Conservation (phyloP, 2,113 vertebrate genomes). For the Tinamus guttatus region DNA sequence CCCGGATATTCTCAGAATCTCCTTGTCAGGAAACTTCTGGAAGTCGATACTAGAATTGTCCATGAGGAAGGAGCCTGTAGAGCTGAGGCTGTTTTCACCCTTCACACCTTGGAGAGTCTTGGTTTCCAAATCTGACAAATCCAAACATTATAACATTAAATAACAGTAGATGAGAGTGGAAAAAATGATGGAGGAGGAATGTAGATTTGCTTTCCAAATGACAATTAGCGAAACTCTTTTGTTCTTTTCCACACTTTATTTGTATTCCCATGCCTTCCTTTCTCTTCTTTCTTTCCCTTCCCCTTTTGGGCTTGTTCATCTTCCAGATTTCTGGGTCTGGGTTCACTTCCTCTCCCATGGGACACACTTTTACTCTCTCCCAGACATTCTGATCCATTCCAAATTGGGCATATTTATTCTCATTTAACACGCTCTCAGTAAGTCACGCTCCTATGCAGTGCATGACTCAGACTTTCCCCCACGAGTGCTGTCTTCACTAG, state of each 20-base stretch:
- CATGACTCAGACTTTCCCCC: not conserved
- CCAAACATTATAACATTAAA: not conserved
- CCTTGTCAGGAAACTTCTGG: slow-evolving; percentile 93
- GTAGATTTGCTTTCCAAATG: not conserved
- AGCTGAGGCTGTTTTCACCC: slow-evolving; percentile 84
- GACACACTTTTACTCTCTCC: not conserved
- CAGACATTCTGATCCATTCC: not conserved
- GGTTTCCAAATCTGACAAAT: slow-evolving; percentile 89
- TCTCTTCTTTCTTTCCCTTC: not conserved
- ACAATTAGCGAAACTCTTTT: not conserved
- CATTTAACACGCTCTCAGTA: not conserved
- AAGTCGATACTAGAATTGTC: slow-evolving; percentile 94
- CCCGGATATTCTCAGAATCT: slow-evolving; percentile 89
- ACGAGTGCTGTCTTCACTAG: not conserved
- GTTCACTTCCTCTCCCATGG: not conserved
- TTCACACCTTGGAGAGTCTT: slow-evolving; percentile 92
- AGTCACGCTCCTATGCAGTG: rapidly evolving
- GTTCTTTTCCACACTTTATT: not conserved
- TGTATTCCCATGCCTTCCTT: not conserved
- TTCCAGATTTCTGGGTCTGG: not conserved
- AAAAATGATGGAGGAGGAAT: not conserved
- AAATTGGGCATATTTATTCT: not conserved
- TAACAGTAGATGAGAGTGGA: not conserved
- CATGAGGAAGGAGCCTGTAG: slow-evolving; percentile 84
- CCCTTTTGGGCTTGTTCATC: not conserved